phyloP scores from a whole-genome alignment of 1,140 invertebrate genomes.

The Sesamia nonagrioides region DNA sequence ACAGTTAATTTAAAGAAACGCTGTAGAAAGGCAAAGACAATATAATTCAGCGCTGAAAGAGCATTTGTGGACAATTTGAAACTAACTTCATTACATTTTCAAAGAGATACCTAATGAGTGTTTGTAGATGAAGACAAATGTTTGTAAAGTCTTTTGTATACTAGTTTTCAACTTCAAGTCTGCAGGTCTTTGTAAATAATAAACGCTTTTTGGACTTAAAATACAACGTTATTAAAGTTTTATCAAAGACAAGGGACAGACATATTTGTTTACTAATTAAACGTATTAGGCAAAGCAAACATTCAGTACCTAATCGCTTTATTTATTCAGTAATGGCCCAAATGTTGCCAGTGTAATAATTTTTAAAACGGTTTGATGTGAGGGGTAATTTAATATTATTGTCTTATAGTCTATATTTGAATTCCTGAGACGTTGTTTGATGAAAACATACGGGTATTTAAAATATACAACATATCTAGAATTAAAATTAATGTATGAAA shows the following conservation, averaged over 20 bases:
- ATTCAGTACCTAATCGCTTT: neutral
- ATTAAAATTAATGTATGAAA: neutral
- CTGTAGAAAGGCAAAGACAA: conserved; percentile 20
- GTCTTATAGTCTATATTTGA: conserved; percentile 51
- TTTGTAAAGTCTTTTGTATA: conserved; percentile 12
- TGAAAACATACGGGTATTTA: conserved; percentile 10
- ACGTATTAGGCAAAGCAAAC: neutral
- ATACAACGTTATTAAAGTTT: neutral
- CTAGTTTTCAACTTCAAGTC: conserved; percentile 13
- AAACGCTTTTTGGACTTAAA: neutral
- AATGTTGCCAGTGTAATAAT: conserved; percentile 4
- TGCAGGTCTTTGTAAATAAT: neutral
- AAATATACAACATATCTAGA: neutral
- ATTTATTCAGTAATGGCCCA: conserved; percentile 5
- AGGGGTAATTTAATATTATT: conserved; percentile 24
- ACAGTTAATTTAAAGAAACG: conserved; percentile 46
- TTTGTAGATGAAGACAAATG: conserved; percentile 5
- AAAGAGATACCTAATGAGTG: conserved; percentile 6
- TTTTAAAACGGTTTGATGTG: conserved; percentile 31
- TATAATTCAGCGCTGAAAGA: neutral
- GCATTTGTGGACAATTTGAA: conserved; percentile 2
- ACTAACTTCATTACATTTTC: conserved; percentile 7
- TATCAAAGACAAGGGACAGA: neutral
- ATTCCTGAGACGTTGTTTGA: conserved; percentile 42
- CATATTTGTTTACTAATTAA: too few relatives aligned